These are phyloP conservation scores for Cervus canadensis DNA, from an alignment of 2,113 vertebrate genomes.

Conservation along the genomic window DNA sequence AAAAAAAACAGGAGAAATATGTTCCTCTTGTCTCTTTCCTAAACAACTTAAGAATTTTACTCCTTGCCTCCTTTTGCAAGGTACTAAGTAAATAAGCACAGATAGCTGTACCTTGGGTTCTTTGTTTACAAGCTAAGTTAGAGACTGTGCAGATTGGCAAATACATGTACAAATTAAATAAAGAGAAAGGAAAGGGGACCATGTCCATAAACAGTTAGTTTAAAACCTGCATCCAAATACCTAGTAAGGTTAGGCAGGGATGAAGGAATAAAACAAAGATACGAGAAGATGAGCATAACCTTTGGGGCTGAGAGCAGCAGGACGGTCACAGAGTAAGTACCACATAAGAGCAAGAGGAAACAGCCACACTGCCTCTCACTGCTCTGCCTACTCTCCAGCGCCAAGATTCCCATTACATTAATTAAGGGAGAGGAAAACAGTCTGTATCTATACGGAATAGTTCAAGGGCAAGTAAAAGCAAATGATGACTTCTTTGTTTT, in stretches of 20 bases:
- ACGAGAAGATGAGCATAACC: neutral
- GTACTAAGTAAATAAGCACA: neutral
- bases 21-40: neutral
- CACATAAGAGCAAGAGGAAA: neutral
- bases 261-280: neutral
- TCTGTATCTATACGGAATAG: neutral
- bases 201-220: neutral
- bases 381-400: neutral
- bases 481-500: neutral
- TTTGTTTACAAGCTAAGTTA: neutral
- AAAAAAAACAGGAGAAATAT: neutral
- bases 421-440: neutral
- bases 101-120: neutral
- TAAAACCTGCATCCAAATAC: neutral
- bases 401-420: neutral
- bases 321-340: neutral
- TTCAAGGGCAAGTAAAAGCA: neutral
- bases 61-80: slow-evolving; percentile 23
- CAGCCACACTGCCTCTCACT: neutral
- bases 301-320: neutral
- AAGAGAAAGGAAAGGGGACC: neutral
- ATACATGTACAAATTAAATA: slow-evolving; percentile 26
- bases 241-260: neutral
- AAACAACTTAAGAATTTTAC: slow-evolving; percentile 20
- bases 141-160: neutral